Evolutionary conservation across 64 coral and sea anemone species (phyloP).

Genomic region (Montipora efflorescens): DNA sequence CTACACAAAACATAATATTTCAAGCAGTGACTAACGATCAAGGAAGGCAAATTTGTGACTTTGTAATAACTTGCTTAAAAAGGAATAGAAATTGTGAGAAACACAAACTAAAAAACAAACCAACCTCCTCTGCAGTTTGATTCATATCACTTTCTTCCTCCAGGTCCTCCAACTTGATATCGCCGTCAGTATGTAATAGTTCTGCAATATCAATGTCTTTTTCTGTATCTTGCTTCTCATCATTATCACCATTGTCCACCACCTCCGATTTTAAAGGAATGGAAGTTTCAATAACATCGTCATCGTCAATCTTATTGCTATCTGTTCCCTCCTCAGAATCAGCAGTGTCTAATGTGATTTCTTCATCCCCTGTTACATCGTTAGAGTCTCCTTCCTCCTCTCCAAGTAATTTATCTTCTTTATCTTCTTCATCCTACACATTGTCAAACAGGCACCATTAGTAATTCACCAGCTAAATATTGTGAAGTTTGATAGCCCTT

Average conservation of each 20-base stretch:
- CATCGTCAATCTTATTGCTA: conserved; percentile 34
- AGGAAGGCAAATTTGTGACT: too few species aligned
- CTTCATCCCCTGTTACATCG: background rate
- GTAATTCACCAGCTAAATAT: too few species aligned
- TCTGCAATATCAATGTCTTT: conserved; percentile 41
- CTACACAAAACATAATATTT: too few species aligned
- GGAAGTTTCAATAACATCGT: conserved; percentile 3
- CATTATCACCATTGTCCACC: background rate
- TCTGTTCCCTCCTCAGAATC: conserved; percentile 21
- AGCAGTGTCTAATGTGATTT: background rate
- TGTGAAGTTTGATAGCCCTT: too few species aligned
- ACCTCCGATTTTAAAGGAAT: conserved; percentile 20
- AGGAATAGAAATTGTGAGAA: background rate
- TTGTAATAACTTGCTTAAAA: too few species aligned
- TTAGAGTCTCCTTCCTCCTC: conserved; percentile 28
- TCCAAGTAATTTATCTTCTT: conserved; percentile 14
- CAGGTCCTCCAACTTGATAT: conserved; percentile 59
- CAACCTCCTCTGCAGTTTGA: background rate
- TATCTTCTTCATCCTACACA: conserved; percentile 65
- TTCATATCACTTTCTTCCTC: conserved; percentile 34
- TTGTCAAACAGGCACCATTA: background rate
- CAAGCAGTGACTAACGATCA: too few species aligned
- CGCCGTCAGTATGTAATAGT: conserved; percentile 19
- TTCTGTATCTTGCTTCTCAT: conserved; percentile 15
- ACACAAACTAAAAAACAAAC: background rate